Evolutionary conservation across 2,113 vertebrate genomes (phyloP).

Genomic region (Anser cygnoides): DNA sequence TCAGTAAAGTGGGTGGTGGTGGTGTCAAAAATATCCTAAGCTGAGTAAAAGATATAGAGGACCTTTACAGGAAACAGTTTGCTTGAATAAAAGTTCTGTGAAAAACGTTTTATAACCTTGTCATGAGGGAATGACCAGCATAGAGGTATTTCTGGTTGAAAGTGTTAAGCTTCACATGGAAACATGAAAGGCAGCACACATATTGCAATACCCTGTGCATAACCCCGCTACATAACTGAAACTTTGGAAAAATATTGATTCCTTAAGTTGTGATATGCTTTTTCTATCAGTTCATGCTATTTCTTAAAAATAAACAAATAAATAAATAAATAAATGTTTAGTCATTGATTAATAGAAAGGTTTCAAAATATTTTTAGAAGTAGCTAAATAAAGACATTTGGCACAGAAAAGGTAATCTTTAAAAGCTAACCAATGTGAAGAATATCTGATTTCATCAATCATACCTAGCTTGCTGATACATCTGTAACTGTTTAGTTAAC

Average conservation of each 20-base stretch:
- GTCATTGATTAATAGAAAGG: not conserved
- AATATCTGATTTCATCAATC: constrained; percentile 57
- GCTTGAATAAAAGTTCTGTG: not conserved
- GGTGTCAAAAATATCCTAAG: not conserved
- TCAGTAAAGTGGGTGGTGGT: not conserved
- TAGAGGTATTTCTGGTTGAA: not conserved
- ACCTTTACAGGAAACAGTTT: not conserved
- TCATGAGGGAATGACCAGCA: not conserved
- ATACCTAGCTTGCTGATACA: constrained; percentile 29
- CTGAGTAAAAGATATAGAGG: not conserved
- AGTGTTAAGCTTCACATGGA: not conserved
- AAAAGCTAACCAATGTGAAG: constrained; percentile 17
- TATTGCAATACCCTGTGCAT: not conserved
- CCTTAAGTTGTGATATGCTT: rapidly evolving
- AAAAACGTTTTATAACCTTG: not conserved
- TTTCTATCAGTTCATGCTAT: not conserved
- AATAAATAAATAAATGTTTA: not conserved
- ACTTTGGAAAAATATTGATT: not conserved
- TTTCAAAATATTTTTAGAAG: not conserved
- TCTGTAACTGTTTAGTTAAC: constrained; percentile 47
- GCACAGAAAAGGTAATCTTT: not conserved
- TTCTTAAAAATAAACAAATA: not conserved
- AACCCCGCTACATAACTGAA: not conserved
- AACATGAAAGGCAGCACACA: not conserved
- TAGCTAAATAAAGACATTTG: not conserved